Evolutionary conservation across 1,140 invertebrate species (phyloP).

Genomic region (Papilio machaon): DNA sequence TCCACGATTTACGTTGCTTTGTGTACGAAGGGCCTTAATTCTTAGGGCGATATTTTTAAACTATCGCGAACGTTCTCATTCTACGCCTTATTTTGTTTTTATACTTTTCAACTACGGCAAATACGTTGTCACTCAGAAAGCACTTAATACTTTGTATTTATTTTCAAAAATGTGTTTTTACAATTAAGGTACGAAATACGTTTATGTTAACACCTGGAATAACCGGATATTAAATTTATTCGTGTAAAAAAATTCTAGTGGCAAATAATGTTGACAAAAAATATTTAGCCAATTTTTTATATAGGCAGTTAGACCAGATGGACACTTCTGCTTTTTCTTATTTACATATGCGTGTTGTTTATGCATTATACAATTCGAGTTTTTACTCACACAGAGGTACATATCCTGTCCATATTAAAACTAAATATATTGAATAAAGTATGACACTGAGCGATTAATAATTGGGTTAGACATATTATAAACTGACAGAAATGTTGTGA

Average conservation of each 20-base stretch:
- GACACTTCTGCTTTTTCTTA: conserved; percentile 17
- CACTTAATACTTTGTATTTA: neutral
- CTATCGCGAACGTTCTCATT: too few relatives aligned
- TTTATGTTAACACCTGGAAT: neutral
- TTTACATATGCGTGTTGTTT: conserved; percentile 12
- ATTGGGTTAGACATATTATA: too few relatives aligned
- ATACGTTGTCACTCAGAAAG: neutral
- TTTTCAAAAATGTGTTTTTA: neutral
- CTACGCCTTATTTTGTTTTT: too few relatives aligned
- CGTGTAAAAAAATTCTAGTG: neutral
- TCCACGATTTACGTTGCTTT: too few relatives aligned
- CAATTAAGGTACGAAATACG: neutral
- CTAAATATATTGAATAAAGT: neutral
- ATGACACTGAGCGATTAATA: neutral
- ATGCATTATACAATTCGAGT: neutral
- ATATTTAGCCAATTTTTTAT: neutral
- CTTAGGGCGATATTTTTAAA: too few relatives aligned
- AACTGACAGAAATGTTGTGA: too few relatives aligned
- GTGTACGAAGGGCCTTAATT: too few relatives aligned
- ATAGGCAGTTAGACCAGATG: conserved; percentile 4
- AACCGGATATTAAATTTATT: conserved; percentile 15
- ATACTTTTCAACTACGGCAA: too few relatives aligned
- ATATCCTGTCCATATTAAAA: neutral
- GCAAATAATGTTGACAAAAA: conserved; percentile 14
- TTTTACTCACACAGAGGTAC: neutral